Base-by-base conservation (phyloP, 2,888 invertebrate genomes). In the Torymus texanus region DNA sequence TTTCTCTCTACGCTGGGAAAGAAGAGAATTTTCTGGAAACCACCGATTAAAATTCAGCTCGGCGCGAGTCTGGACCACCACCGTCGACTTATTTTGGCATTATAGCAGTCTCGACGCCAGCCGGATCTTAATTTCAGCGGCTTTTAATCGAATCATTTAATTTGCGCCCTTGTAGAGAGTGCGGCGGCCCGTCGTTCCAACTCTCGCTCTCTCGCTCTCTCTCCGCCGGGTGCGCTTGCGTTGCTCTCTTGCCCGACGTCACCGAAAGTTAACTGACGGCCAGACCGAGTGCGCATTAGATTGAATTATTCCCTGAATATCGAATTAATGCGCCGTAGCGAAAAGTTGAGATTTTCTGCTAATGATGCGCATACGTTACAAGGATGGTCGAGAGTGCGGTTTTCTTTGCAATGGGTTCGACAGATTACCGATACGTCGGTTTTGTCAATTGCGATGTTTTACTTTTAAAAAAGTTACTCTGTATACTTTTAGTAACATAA, bases 121-220 rank as follows among this genome's bases (percentile, higher is more conserved):
- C 41, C 8, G 41, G 41, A 41, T 41, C 41, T 41, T 16, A 85
- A 87, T 88, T 88, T 85, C 84, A 83, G 81, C 81, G 84, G 85
- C 82, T 85, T 83, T 82, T 88, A 88, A 89, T 89, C 87, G 85
- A 88, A 88, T 89, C 87, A 86, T 86, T 88, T 86, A 86, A 88
- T 89, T 88, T 88, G 85, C 86, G 82, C 86, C 85, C 87, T 88
- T 86, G 85, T 86, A 83, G 78, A 41, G 41, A 41, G 82, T 62
- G 74, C 67, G n/a, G 16, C 18, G 56, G 1, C 8, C 16, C 18
- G 21, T 12, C 21, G 2, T 50, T 24, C 56, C 58, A 14, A 24
- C 63, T 51, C 21, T 41, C 13, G 2, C 29, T 41, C 50, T 58
- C 70, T 24, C n/a, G 51, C 29, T 55, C 53, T 62, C 58, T 14